Evolutionary conservation across 2,888 invertebrate genomes (phyloP), one percentile per base, ranked within the genome.

Genomic region (Netelia melanura): DNA sequence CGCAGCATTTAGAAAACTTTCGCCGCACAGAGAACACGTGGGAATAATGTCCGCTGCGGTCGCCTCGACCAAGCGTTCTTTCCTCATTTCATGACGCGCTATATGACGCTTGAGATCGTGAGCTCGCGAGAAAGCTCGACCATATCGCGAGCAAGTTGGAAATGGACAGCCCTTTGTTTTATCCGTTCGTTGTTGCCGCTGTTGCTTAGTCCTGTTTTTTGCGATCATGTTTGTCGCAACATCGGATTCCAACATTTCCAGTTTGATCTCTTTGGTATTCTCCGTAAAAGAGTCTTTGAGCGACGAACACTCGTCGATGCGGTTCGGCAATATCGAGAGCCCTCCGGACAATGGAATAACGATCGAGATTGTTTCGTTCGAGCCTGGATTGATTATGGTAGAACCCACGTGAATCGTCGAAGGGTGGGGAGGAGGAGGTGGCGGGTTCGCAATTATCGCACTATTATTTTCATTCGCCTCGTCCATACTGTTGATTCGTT

Each of bases 81-180:
- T 93, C 25, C 92, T 90, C 83, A 90, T 90, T 30, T 92, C 92
- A 48, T 93, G 93, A 23, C 93, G 90, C 2, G 91, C 91, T 81
- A 93, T 93, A 75, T 93, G 93, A 6, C 93, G 91, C 62, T 93
- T 93, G 2, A 93, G 88, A 58, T 93, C 93, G 79, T 93, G 93
- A 3, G 93, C 92, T 54, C 93, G 89, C 8, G 93, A 93, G 82
- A 93, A 93, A 1, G 93, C 92, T 70, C 92, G 91, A 3, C 93
- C 92, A 67, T 90, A 93, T 48, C 93, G 90, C 5, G 91, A 89
- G 77, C 93, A 93, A 2, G 89, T 92, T 3, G 92, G 92, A 85
- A 91, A 93, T 2, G 93, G 93, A 71, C 93, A 93, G n/a, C 93
- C 93, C 78, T 93, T 93, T 1, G 91, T 90, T 72, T 92, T 92